These are phyloP conservation scores for Cotesia vestalis DNA, from an alignment of 1,140 invertebrate genomes.

Conservation along the genomic window DNA sequence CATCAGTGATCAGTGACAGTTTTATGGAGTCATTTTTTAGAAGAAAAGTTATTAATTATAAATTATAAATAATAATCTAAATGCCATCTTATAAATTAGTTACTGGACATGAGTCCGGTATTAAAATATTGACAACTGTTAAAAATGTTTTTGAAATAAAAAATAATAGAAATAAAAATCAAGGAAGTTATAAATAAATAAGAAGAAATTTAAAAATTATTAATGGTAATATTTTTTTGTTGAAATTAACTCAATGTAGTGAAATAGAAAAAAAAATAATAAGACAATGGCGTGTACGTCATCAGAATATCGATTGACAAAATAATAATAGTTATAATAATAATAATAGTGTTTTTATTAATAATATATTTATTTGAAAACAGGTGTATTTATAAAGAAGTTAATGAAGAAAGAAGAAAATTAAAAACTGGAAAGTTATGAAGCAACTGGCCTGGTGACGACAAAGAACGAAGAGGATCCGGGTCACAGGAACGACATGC, in stretches of 20 bases:
- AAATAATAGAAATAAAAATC: too few relatives aligned
- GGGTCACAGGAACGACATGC: slow-evolving; percentile 34
- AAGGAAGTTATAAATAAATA: too few relatives aligned
- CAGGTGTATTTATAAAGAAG: background rate
- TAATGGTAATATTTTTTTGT: background rate
- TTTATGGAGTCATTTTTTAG: too few relatives aligned
- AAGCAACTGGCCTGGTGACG: slow-evolving; percentile 32
- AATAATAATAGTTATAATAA: background rate
- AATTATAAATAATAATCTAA: too few relatives aligned
- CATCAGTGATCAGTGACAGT: too few relatives aligned
- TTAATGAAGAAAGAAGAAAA: slow-evolving; percentile 12
- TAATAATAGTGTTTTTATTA: background rate
- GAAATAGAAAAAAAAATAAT: background rate
- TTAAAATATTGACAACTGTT: too few relatives aligned
- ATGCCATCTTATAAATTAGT: too few relatives aligned
- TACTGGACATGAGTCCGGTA: too few relatives aligned
- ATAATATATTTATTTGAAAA: slow-evolving; percentile 13
- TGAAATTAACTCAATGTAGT: background rate
- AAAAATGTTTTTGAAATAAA: too few relatives aligned
- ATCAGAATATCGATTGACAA: slow-evolving; percentile 36
- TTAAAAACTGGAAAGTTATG: background rate
- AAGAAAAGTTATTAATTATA: too few relatives aligned
- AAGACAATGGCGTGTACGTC: slow-evolving; percentile 35
- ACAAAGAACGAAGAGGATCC: slow-evolving; percentile 22
- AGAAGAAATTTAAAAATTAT: background rate